Base-by-base conservation (phyloP, 2,113 vertebrate genomes). In the Ceyx melanurus region DNA sequence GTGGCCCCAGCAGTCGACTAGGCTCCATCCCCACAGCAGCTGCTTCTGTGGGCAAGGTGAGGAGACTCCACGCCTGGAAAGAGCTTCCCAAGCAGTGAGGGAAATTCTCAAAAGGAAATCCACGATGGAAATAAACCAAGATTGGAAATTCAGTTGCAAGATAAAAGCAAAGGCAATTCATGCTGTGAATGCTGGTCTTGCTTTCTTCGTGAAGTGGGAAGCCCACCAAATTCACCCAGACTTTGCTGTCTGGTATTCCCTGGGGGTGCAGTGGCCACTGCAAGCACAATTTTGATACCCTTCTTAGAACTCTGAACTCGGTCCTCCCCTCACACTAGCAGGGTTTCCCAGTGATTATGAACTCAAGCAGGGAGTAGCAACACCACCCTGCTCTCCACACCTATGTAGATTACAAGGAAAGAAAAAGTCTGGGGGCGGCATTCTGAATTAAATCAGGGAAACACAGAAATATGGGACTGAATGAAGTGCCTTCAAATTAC, bases 251-350 rank as follows among this genome's bases (percentile, higher is more conserved):
- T 7, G 1, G 20, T 56, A 33, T 50, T 79, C 20, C 18, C 26
- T 15, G 20, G 20, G 26, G 16, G 5, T 71, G 53, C 62, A 58
- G 29, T 4, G 73, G 54, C 19, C 42, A 61, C 66, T 16, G 13
- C n/a, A 72, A 67, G 12, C 9, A 51, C 23, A 18, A 7, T 51
- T 88, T 54, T 51, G 17, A 75, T 25, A 77, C 2, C 17, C 22
- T 5, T 66, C 58, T 73, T 9, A 4, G 26, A 66, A 60, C 28
- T 12, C 31, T 18, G 33, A 82, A 83, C 5, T 54, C 0, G 0
- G 25, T 43, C 9, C 28, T 74, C 31, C n/a, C 22, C 57, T 80
- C 65, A 46, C 31, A 5, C 8, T 45, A 23, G 15, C 5, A 35
- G 9, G 5, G 31, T 51, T 60, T 79, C 11, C 21, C 29, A 35